These are phyloP conservation scores for Leptodactylus fuscus DNA, from an alignment of 2,113 vertebrate species.

Conservation along the genomic window DNA sequence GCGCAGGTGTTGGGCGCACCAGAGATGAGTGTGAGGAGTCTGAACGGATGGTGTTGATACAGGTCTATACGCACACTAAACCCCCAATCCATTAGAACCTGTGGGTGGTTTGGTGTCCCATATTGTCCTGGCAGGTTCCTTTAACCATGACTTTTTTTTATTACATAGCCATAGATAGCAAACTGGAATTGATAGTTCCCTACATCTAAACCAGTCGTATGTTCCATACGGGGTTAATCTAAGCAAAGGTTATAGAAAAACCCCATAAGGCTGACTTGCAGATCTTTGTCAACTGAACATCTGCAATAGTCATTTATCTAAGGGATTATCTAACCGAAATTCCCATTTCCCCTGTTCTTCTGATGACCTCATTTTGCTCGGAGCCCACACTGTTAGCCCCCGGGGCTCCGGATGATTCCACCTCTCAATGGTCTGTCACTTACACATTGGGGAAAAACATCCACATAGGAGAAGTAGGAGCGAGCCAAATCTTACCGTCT, in stretches of 20 bases:
- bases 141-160: no score
- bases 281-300: not conserved
- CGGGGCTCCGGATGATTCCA: not conserved
- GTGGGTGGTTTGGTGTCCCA: no score
- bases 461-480: not conserved
- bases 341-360: slow-evolving; percentile 22
- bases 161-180: no score
- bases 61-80: no score
- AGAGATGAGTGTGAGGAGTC: no score
- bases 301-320: slow-evolving; percentile 4
- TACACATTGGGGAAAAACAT: not conserved
- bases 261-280: not conserved
- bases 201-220: not conserved
- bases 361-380: slow-evolving; percentile 27
- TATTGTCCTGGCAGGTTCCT: no score
- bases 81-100: no score
- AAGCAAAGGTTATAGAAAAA: not conserved
- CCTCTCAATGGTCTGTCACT: slow-evolving; percentile 4
- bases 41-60: no score
- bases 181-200: not conserved
- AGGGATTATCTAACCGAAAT: slow-evolving; percentile 17
- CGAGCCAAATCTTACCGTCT: slow-evolving; percentile 2
- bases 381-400: not conserved
- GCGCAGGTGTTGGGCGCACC: no score
- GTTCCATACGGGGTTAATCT: not conserved